These are phyloP conservation scores for Dicrostonyx torquatus DNA, from an alignment of 2,797 vertebrate species.

Conservation along the genomic window DNA sequence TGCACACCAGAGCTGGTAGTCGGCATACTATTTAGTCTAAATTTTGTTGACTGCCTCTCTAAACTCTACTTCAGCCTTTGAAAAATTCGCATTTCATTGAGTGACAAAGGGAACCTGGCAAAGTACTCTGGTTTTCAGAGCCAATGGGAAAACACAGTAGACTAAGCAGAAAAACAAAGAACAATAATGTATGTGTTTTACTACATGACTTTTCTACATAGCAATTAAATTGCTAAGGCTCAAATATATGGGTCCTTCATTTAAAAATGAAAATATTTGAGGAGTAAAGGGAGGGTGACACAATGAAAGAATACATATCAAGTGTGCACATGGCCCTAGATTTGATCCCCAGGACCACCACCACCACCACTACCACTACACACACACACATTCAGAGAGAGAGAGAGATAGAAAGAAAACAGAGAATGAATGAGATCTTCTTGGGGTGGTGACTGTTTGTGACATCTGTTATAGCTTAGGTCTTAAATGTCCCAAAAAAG, in stretches of 20 bases:
- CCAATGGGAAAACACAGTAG: neutral
- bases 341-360: neutral
- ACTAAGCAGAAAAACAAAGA: slow-evolving; percentile 12
- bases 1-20: neutral
- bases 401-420: neutral
- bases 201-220: neutral
- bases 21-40: neutral
- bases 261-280: neutral
- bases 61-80: neutral
- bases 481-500: neutral
- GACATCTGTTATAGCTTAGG: neutral
- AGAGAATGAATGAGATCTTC: neutral
- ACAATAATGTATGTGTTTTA: slow-evolving; percentile 17
- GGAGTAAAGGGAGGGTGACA: too few species aligned
- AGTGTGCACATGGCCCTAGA: neutral
- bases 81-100: neutral
- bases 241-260: neutral
- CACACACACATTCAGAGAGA: neutral
- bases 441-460: neutral
- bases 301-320: neutral
- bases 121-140: slow-evolving; percentile 12
- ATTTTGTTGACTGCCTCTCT: neutral
- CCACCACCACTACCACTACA: neutral
- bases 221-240: slow-evolving; percentile 18
- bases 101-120: neutral